Conservation (phyloP, 2,113 vertebrate genomes). For the Rhynchomys soricoides region DNA sequence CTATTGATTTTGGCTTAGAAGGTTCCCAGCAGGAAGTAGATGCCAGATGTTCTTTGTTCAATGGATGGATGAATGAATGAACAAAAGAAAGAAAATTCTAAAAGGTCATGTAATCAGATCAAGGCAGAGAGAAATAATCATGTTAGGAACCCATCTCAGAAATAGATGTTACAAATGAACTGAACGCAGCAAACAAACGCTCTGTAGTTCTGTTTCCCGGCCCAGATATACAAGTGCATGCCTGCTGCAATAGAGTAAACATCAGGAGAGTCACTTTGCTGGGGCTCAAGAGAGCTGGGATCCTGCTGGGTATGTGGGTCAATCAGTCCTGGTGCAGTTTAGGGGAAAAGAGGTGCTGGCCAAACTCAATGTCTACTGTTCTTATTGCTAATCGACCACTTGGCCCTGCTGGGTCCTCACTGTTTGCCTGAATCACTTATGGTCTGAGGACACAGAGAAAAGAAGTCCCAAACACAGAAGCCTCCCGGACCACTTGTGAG, state of each 20-base stretch:
- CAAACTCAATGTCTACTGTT: neutral
- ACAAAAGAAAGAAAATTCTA: slow-evolving; percentile 60
- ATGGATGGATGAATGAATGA: slow-evolving; percentile 43
- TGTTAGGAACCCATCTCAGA: neutral
- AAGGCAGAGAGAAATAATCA: slow-evolving; percentile 50
- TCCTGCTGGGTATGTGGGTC: neutral
- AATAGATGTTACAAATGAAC: neutral
- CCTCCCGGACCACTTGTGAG: neutral
- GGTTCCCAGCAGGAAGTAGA: slow-evolving; percentile 24
- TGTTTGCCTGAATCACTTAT: neutral
- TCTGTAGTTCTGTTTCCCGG: neutral
- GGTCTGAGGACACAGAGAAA: neutral
- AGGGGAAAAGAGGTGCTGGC: neutral
- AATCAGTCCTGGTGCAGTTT: neutral
- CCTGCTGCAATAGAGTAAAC: neutral
- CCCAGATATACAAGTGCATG: neutral
- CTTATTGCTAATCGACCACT: neutral
- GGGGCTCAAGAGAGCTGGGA: neutral
- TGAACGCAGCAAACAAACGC: neutral
- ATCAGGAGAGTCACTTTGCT: neutral
- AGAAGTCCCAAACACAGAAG: neutral
- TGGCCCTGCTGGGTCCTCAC: neutral
- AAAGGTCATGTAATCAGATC: slow-evolving; percentile 45
- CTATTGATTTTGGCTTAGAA: slow-evolving; percentile 61
- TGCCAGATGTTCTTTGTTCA: slow-evolving; percentile 44